Evolutionary conservation across 2,888 invertebrate species (phyloP), one percentile per base, ranked within the genome.

Genomic region (Tupiocoris notatus): DNA sequence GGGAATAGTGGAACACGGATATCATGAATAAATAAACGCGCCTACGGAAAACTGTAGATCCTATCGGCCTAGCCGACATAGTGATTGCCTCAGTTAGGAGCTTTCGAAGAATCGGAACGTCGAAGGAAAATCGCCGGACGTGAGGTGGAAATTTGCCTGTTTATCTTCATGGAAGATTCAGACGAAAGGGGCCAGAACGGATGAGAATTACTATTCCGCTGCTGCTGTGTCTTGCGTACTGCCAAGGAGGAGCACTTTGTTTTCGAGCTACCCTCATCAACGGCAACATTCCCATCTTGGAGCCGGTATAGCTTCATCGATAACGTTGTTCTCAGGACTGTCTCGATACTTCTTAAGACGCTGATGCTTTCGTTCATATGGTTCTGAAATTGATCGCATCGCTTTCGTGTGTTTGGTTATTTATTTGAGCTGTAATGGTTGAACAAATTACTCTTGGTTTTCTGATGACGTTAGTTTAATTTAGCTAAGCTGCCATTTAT

Each of bases 161-260:
- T 59, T 59, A n/a, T 59, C 59, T 59, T 59, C 59, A 59, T 59
- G 59, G 59, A n/a, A 59, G n/a, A 59, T 59, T 59, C 59, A 59
- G 6, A 3, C 7, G 20, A 39, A 39, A 59, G n/a, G 59, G 59
- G 39, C 39, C 6, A 39, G 39, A 39, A 39, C 12, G 39, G 39
- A 12, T 12, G 39, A 39, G n/a, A 18, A 59, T n/a, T n/a, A n/a
- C n/a, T 59, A 18, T 59, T 59, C 39, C 39, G 12, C 12, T 39
- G 39, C 12, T 39, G 39, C 12, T n/a, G n/a, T n/a, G n/a, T n/a
- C n/a, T 39, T 39, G 39, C 39, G 39, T 39, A 39, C 39, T 3
- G 39, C 59, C 7, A 59, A n/a, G n/a, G 7, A 59, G 39, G 39
- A 39, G 39, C 59, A 59, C 59, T 59, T 59, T 59, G 59, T 59